Percentiles rank a stretch among this genome's conserved stretches.
Evolutionary conservation across 2,888 invertebrate species (phyloP).

Genomic region (Argynnis bischoffii): DNA sequence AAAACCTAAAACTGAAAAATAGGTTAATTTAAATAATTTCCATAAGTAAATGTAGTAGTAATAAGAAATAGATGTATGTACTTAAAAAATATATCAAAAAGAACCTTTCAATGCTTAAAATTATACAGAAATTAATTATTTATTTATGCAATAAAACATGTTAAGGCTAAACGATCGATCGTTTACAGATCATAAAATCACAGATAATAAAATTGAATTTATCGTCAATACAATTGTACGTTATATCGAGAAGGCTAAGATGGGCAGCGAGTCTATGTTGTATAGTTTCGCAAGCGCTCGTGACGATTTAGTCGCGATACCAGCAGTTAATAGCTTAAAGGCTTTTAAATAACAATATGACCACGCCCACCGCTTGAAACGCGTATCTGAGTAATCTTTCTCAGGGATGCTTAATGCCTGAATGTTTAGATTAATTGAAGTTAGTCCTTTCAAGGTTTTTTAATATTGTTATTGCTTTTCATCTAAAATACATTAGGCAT

Average conservation of each 20-base stretch:
- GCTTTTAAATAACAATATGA: slow-evolving; percentile 75
- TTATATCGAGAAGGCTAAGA: slow-evolving; percentile 38
- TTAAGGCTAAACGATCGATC: slow-evolving; percentile 15
- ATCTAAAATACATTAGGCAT: background rate
- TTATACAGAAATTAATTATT: background rate
- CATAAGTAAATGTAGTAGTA: no score
- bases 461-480: slow-evolving; percentile 24
- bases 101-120: background rate
- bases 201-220: slow-evolving; percentile 27
- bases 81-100: background rate
- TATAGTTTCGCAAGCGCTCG: slow-evolving; percentile 50
- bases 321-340: slow-evolving; percentile 62
- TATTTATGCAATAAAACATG: slow-evolving; percentile 3
- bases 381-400: slow-evolving; percentile 67
- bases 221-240: slow-evolving; percentile 26
- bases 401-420: slow-evolving; percentile 59
- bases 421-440: slow-evolving; percentile 48
- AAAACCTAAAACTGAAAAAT: no score
- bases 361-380: slow-evolving; percentile 66
- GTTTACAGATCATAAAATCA: slow-evolving; percentile 15
- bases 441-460: slow-evolving; percentile 57
- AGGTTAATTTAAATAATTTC: no score
- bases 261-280: slow-evolving; percentile 29
- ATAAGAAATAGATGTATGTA: background rate
- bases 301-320: slow-evolving; percentile 62